Percentiles rank a stretch among this genome's conserved stretches.
phyloP scores from a whole-genome alignment of 2,888 invertebrate genomes.

The Trichopoda pennipes region DNA sequence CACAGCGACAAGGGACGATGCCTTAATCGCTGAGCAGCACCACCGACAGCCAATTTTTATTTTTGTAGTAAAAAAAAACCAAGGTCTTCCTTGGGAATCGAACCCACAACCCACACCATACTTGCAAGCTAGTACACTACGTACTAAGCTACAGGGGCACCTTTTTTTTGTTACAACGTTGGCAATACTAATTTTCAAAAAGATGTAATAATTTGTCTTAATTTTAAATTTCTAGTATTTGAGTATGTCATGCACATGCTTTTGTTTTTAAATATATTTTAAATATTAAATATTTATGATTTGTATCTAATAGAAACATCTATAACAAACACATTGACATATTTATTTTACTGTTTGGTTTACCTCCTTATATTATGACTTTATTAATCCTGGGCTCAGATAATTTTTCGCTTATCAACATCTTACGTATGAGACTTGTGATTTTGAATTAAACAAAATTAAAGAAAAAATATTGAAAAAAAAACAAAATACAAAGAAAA shows the following conservation, averaged over 20 bases:
- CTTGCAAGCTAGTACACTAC: too few relatives aligned
- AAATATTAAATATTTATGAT: constrained; percentile 9
- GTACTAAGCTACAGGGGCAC: too few relatives aligned
- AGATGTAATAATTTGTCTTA: constrained; percentile 2
- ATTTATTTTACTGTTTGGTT: constrained; percentile 45
- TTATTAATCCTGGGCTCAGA: constrained; percentile 46
- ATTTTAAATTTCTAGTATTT: not conserved
- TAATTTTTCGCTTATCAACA: constrained; percentile 51
- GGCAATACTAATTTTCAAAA: not conserved
- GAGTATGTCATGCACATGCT: constrained; percentile 61
- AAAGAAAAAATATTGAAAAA: constrained; percentile 33
- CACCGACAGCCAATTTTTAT: too few relatives aligned
- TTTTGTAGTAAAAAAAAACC: too few relatives aligned
- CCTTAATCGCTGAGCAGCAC: too few relatives aligned
- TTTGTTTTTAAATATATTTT: constrained; percentile 20
- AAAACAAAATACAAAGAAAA: constrained; percentile 21
- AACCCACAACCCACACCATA: too few relatives aligned
- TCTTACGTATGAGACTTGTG: constrained; percentile 65
- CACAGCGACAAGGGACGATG: too few relatives aligned
- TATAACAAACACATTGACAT: constrained; percentile 64
- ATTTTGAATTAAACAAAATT: constrained; percentile 48
- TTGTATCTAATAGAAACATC: constrained; percentile 53
- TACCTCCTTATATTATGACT: constrained; percentile 57
- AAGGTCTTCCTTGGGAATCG: too few relatives aligned
- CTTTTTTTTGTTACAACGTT: not conserved